Conservation (phyloP, 1,140 invertebrate genomes). For the Amphibalanus amphitrite region DNA sequence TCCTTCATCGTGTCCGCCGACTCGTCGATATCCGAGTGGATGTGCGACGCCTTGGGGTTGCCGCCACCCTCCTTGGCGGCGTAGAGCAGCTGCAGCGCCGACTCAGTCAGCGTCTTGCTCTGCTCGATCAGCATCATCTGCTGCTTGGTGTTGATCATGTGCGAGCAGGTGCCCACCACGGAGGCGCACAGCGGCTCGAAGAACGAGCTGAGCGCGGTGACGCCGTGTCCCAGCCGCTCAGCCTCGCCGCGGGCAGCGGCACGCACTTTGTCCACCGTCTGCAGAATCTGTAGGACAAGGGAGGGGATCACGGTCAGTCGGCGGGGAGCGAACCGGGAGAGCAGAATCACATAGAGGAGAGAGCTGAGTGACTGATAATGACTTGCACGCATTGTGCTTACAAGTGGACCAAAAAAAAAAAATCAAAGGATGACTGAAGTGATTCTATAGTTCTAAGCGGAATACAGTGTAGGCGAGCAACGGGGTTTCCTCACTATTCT, state of each 20-base stretch:
- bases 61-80: conserved; percentile 75
- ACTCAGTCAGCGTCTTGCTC: conserved; percentile 84
- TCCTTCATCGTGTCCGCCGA: conserved; percentile 55
- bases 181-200: conserved; percentile 67
- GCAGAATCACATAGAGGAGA: no score
- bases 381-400: no score
- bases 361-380: no score
- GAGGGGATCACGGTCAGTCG: no score
- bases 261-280: conserved; percentile 58
- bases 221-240: conserved; percentile 77
- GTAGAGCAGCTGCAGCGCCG: conserved; percentile 63
- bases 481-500: no score
- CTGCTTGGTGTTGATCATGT: conserved; percentile 67
- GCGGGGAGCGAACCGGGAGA: no score
- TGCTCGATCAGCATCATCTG: conserved; percentile 80
- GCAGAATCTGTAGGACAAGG: conserved; percentile 29
- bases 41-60: conserved; percentile 64
- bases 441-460: no score
- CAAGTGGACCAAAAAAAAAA: no score
- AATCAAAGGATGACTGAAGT: no score
- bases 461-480: no score
- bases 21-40: conserved; percentile 70
- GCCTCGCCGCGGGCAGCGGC: conserved; percentile 73
- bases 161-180: conserved; percentile 63
- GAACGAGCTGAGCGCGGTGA: conserved; percentile 61